Percentiles rank a stretch among this genome's conserved stretches.
These are phyloP conservation scores for Peromyscus aztecus DNA, from an alignment of 2,797 vertebrate species.

Conservation along the genomic window DNA sequence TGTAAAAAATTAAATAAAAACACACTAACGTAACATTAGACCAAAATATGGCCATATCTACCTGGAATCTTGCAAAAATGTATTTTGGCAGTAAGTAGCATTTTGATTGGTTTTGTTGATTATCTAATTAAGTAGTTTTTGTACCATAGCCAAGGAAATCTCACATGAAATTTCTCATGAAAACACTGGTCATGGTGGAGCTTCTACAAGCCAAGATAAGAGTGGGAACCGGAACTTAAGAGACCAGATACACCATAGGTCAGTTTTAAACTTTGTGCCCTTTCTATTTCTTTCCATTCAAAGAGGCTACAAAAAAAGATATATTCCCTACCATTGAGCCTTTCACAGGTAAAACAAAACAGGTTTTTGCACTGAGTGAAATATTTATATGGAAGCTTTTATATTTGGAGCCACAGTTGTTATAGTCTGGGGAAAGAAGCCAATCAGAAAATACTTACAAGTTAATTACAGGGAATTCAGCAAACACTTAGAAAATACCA, in stretches of 20 bases:
- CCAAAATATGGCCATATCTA: not conserved
- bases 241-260: constrained; percentile 91
- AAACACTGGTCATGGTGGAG: not conserved
- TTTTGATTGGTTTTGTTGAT: constrained; percentile 6
- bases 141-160: constrained; percentile 65
- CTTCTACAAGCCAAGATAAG: constrained; percentile 46
- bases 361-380: not conserved
- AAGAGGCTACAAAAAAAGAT: not conserved
- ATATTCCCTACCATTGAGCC: not conserved
- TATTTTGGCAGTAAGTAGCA: constrained; percentile 11
- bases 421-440: not conserved
- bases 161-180: constrained; percentile 13
- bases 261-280: constrained; percentile 61
- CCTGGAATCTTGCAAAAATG: not conserved
- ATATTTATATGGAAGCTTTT: not conserved
- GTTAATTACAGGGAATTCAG: constrained; percentile 21
- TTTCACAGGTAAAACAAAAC: constrained; percentile 43
- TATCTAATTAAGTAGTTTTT: constrained; percentile 73
- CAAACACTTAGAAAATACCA: not conserved
- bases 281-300: constrained; percentile 31
- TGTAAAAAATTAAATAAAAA: not conserved
- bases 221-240: constrained; percentile 63
- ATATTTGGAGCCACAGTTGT: not conserved
- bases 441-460: not conserved
- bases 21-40: not conserved